Evolutionary conservation across 2,797 vertebrate species (phyloP), one percentile per base, ranked within the genome.

Genomic region (Acrossocheilus wenchowensis): DNA sequence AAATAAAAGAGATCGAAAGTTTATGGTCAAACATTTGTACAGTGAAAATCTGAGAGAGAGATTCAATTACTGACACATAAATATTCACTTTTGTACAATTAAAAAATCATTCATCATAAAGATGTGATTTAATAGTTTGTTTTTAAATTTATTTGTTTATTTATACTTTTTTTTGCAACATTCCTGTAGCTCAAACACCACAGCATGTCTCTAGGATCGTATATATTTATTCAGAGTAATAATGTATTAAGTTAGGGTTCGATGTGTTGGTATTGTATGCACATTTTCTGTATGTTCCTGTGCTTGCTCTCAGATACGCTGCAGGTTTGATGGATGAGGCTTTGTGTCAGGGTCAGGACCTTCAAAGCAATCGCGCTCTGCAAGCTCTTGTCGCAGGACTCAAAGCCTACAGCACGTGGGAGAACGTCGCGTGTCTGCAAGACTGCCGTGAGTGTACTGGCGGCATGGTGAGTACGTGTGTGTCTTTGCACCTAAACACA

Each of bases 371-470:
- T 30, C 87, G 89, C 9, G 45, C 86, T 0, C 91, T 94, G 62
- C 93, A 95, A 89, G 94, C 91, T 0, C 86, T 95, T n/a, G 88
- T 93, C 26, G 93, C 91, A 0, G 94, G 94, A 1, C 92, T 94
- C 48, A 94, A 95, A 87, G 94, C 93, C 57, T 95, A 91, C 82
- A 95, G 94, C 78, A 95, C 93, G 10, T 94, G 94, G 93, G 90
- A 92, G 86, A 95, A 93, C 0, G 8, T 93, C 6, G 23, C 86
- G 26, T 95, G 94, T 84, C 86, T 95, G 36, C 94, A 95, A 86
- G 93, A 94, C 75, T 94, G 93, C 30, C 86, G 88, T 0, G 92
- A 94, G 78, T 93, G 93, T 79, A 94, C 94, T 0, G 90, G 94
- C 3, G 94, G 92, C 79, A 93, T 94, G 94, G 94, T 94, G 77